Conservation (phyloP, 2,113 vertebrate genomes). For the Ictidomys tridecemlineatus region DNA sequence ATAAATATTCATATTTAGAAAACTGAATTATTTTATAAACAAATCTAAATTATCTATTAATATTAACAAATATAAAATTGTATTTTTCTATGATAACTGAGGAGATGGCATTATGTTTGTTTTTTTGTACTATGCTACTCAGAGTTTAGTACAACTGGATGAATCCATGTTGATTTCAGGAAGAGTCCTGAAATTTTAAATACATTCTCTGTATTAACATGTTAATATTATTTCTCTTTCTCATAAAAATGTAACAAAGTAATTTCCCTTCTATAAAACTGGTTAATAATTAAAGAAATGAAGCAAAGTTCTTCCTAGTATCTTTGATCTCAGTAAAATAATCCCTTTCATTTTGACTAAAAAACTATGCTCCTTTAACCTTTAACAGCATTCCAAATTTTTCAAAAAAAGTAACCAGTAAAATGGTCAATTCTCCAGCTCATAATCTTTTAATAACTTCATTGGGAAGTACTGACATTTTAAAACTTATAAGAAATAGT, state of each 20-base stretch:
- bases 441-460: neutral
- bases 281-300: constrained; percentile 12
- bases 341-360: constrained; percentile 12
- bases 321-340: constrained; percentile 25
- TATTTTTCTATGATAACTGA: constrained; percentile 40
- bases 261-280: neutral
- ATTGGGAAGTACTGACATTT: constrained; percentile 30
- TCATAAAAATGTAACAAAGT: neutral
- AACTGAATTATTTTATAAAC: neutral
- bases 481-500: neutral
- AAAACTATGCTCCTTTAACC: neutral
- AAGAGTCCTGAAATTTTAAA: constrained; percentile 7
- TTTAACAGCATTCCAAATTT: constrained; percentile 20
- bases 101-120: neutral
- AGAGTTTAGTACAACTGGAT: neutral
- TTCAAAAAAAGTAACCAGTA: neutral
- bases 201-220: constrained; percentile 23
- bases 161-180: neutral
- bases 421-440: neutral
- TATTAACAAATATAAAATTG: constrained; percentile 44
- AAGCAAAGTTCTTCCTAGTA: neutral
- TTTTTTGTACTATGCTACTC: neutral
- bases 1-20: neutral
- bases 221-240: neutral
- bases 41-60: neutral